A percentile compares a stretch with the other conserved stretches of the same genome.
These are phyloP conservation scores for Melipona beecheii DNA, from an alignment of 2,888 invertebrate species.

Conservation along the genomic window DNA sequence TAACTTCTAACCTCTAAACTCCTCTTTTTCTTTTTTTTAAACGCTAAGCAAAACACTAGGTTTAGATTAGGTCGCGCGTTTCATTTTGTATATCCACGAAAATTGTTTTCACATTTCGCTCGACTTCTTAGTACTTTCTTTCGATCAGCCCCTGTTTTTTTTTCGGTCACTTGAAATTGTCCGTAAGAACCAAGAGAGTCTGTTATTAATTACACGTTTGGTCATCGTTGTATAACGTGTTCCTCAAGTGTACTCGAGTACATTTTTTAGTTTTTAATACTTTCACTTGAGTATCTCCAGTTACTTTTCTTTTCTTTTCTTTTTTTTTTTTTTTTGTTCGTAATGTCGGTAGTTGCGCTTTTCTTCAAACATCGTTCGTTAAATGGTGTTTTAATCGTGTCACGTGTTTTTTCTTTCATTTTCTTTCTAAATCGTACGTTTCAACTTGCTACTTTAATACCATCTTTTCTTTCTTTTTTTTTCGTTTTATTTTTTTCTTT, in stretches of 20 bases:
- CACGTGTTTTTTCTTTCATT: not conserved
- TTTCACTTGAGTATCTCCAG: not conserved
- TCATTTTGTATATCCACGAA: too few species aligned
- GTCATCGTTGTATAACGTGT: conserved; percentile 14
- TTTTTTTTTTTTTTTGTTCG: not conserved
- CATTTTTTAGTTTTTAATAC: conserved; percentile 9
- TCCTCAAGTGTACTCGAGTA: conserved; percentile 18
- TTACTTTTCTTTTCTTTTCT: not conserved
- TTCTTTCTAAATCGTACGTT: not conserved
- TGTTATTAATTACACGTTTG: not conserved
- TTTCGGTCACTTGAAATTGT: not conserved
- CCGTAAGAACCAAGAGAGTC: not conserved
- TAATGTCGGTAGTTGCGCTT: not conserved
- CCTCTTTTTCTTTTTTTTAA: too few species aligned
- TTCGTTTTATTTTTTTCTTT: not conserved
- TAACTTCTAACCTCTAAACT: not conserved
- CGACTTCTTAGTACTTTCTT: not conserved
- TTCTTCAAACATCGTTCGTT: not conserved
- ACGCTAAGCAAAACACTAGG: too few species aligned
- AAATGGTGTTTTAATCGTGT: not conserved
- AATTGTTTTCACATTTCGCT: not conserved
- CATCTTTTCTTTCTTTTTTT: not conserved
- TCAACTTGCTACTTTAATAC: conserved; percentile 2
- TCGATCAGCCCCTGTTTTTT: not conserved
- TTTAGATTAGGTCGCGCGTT: too few species aligned